These are phyloP conservation scores for Drosophila multiciliata DNA, from an alignment of 2,888 invertebrate genomes.

Conservation along the genomic window DNA sequence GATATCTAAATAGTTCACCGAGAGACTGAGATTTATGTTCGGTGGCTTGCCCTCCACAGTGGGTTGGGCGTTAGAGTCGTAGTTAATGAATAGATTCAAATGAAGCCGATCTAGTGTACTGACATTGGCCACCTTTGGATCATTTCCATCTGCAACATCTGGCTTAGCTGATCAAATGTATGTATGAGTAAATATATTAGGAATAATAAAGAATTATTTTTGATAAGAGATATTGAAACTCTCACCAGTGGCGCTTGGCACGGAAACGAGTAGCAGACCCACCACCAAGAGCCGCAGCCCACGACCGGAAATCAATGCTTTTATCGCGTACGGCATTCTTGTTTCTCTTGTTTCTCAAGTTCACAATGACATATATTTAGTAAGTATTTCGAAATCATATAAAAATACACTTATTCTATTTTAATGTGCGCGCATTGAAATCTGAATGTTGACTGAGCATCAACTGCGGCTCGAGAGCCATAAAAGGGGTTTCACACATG, in stretches of 20 bases:
- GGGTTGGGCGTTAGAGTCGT: constrained; percentile 83
- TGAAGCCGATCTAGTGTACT: constrained; percentile 70
- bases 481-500: constrained; percentile 46
- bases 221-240: constrained; percentile 5
- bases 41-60: constrained; percentile 73
- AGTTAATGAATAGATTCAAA: constrained; percentile 86
- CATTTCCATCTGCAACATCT: constrained; percentile 5
- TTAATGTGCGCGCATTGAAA: constrained; percentile 46
- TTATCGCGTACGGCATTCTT: constrained; percentile 75
- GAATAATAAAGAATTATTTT: background rate
- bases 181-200: background rate
- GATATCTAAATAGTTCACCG: constrained; percentile 88
- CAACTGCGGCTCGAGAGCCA: constrained; percentile 16
- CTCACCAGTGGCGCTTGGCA: constrained; percentile 75
- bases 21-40: constrained; percentile 85
- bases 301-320: constrained; percentile 76
- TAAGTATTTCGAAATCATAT: constrained; percentile 3
- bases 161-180: constrained; percentile 19
- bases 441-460: constrained; percentile 62
- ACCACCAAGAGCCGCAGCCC: constrained; percentile 41
- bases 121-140: constrained; percentile 46
- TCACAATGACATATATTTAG: constrained; percentile 34
- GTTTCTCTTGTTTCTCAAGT: constrained; percentile 55
- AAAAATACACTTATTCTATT: constrained; percentile 24
- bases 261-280: constrained; percentile 51